A percentile compares a stretch with the other conserved stretches of the same genome.
phyloP scores from a whole-genome alignment of 2,113 vertebrate genomes.

The Hystrix cristata region DNA sequence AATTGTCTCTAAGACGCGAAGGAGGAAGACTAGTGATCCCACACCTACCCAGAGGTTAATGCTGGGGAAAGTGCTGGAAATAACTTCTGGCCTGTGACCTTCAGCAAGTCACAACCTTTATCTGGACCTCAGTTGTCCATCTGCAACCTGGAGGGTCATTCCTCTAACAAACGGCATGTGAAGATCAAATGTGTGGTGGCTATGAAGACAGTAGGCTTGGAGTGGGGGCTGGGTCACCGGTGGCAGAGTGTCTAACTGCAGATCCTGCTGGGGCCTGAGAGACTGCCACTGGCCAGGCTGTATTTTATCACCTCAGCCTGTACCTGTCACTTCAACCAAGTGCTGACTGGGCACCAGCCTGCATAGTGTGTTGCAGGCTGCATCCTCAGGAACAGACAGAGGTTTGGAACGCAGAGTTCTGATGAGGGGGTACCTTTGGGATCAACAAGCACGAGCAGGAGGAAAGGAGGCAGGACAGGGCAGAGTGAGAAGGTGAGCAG shows the following conservation, averaged over 20 bases:
- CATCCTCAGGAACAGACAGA: not conserved
- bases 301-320: not conserved
- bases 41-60: not conserved
- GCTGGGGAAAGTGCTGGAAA: not conserved
- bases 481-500: not conserved
- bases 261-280: not conserved
- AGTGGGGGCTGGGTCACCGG: too few species aligned
- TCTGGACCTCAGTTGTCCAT: not conserved
- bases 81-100: not conserved
- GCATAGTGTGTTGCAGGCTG: not conserved
- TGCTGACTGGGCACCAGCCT: not conserved
- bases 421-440: not conserved
- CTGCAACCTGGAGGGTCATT: not conserved
- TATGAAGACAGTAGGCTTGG: not conserved
- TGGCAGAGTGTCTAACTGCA: not conserved
- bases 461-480: not conserved
- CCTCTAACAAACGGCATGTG: not conserved
- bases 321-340: not conserved
- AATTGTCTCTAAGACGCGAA: not conserved
- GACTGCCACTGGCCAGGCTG: not conserved
- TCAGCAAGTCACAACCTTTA: not conserved
- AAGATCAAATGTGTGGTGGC: not conserved
- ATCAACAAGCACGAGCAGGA: not conserved
- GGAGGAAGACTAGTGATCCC: not conserved
- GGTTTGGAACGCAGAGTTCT: not conserved